Base-by-base conservation (phyloP, 92 coral and sea anemone species). In the Pocillopora grandis region DNA sequence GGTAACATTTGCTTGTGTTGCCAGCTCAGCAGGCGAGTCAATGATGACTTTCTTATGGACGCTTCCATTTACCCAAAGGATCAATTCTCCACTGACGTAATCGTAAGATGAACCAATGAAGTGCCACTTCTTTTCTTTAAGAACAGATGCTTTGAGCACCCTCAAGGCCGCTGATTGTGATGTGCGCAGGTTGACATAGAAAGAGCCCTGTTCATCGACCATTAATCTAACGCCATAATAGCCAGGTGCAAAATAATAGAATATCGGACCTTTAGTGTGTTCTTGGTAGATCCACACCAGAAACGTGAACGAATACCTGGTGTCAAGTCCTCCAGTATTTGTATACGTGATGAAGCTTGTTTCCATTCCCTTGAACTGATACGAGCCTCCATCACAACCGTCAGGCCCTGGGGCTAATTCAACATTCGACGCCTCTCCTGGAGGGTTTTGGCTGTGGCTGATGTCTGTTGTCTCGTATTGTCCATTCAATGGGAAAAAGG, bases 371-470 rank as follows among this genome's bases (percentile, higher is more conserved):
- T 55, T 66, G 76, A 85, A 79, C 63, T 86, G 64, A 66, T 86
- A 80, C 14, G 89, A 75, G 74, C 90, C 92, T 14, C 78, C 87
- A 71, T 70, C 58, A 68, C 72, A 55, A 37, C 91, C 88, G 67
- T 76, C 84, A 19, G 84, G 84, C 31, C 84, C 84, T 56, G 82
- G 78, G 36, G 87, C 87, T 20, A 87, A 52, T n/a, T 67, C 71
- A 9, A 87, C 67, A 15, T 69, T 70, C 3, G 37, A 65, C 37
- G 77, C 33, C 7, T 42, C 18, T 0, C 90, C 90, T 2, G 62
- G 59, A 1, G 79, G 90, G 73, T 82, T 87, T 35, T 65, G 20
- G 14, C 83, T 76, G 21, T 75, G 82, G 27, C 90, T 82, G 33
- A 76, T 81, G 71, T 87, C 90, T 66, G 71, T 58, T 20, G 80